Base-by-base conservation (phyloP, 2,888 invertebrate species). In the Dendrolimus pini region DNA sequence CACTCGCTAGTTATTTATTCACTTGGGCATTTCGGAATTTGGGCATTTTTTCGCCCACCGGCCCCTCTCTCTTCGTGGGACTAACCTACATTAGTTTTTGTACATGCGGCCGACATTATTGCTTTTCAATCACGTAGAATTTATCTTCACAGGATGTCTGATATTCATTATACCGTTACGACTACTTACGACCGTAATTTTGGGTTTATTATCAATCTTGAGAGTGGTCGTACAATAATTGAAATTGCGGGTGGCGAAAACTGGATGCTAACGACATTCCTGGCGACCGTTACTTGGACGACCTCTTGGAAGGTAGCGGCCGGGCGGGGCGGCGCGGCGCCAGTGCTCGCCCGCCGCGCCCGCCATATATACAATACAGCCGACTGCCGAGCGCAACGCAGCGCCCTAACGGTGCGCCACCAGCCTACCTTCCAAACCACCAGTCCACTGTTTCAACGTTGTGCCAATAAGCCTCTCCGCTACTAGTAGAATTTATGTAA, bases 251-350 rank as follows among this genome's bases (percentile, higher is more conserved):
- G 72, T 78, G 64, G 75, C 80, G 81, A 85, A 85, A 84, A 83
- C 80, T 80, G 74, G 84, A 80, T 72, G 71, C 74, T 78, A 78
- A 79, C 84, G 76, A 80, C 86, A 87, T 87, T 87, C 85, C 83
- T 81, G 79, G 71, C 70, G 75, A 85, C 85, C 85, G 85, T 87
- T 88, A 86, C 76, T 74, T 82, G 79, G 83, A 80, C 77, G 77
- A 78, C 75, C 77, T 75, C 71, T 69, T 69, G 67, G 67, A 64
- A 59, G 30, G 30, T 30, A 30, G 30, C 30, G 30, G 30, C 30
- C 30, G 30, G 56, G 57, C 54, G 56, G 56, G 56, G 55, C 56
- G 60, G 57, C 59, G 62, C 58, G 55, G 53, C 61, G 61, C 59
- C 61, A 47, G 59, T 56, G 57, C 58, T 54, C 59, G 60, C 54